Evolutionary conservation across 2,797 vertebrate species (phyloP), one percentile per base, ranked within the genome.

Genomic region (Staurois parvus): DNA sequence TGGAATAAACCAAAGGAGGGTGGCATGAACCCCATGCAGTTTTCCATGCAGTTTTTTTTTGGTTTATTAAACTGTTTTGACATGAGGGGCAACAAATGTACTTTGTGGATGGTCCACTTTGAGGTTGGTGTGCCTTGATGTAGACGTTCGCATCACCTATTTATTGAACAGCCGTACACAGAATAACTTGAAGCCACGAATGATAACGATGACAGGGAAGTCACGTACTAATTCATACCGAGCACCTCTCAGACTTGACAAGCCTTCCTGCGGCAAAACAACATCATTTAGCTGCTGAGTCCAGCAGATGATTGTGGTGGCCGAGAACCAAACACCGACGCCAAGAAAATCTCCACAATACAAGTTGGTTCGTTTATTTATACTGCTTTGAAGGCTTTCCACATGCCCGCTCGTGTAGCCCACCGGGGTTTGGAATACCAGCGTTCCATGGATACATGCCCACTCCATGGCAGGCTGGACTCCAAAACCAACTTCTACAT

Each of bases 381-480:
- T 76, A 40, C 28, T 72, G 74, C 85, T 86, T 83, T 86, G 80
- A 86, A 86, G 79, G 56, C 76, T 11, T 83, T 78, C 81, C 81
- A 87, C 81, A 79, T 87, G 73, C 76, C 81, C 76, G 74, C 75
- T 79, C 66, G 28, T 37, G 26, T 70, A 81, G 76, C 78, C 84
- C 21, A 76, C 72, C 45, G 80, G 75, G 81, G 75, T 52, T 87
- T 66, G 74, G 45, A 79, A 83, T 79, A 59, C 80, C 81, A 87
- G 75, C 37, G 28, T 72, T 77, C n/a, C 34, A 29, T 83, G 80
- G 85, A 78, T 42, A 29, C 59, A 29, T 81, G 79, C 84, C 79
- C 84, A 68, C 72, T 70, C 40, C 72, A 62, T 52, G 74, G 80
- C 69, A 13, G 85, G 75, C 85, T 21, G 8, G 4, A 17, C 11